Percentiles rank a stretch among this genome's conserved stretches.
Conservation (phyloP, 2,888 invertebrate species). For the Machimus atricapillus region DNA sequence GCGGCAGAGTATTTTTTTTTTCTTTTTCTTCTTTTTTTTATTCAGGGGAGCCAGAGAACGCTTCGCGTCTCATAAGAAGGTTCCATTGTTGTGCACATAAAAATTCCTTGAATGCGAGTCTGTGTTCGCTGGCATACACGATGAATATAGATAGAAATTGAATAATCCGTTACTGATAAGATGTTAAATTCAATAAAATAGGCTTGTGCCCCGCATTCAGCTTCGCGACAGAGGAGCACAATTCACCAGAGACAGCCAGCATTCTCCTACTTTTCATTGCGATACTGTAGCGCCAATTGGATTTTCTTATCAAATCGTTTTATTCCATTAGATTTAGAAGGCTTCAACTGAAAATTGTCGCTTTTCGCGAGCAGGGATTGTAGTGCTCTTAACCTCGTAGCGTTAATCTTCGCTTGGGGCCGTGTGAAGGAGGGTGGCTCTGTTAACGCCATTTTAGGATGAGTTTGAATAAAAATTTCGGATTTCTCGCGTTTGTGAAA, state of each 20-base stretch:
- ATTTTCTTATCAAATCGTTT: slow-evolving; percentile 38
- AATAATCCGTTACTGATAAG: slow-evolving; percentile 44
- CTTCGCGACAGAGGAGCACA: background rate
- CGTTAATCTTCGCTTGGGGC: background rate
- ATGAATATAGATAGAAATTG: slow-evolving; percentile 41
- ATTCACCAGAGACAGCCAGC: slow-evolving; percentile 34
- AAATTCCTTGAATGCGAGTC: slow-evolving; percentile 20
- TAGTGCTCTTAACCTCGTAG: background rate
- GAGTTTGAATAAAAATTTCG: background rate
- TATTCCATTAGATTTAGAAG: slow-evolving; percentile 36
- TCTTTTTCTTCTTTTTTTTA: background rate
- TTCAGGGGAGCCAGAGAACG: background rate
- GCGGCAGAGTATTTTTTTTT: background rate
- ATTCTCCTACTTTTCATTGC: slow-evolving; percentile 31
- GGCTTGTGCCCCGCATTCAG: slow-evolving; percentile 36
- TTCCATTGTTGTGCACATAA: slow-evolving; percentile 34
- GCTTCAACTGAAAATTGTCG: background rate
- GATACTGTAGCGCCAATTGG: slow-evolving; percentile 19
- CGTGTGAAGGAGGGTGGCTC: background rate
- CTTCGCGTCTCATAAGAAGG: slow-evolving; percentile 10
- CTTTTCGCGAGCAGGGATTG: background rate
- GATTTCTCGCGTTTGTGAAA: background rate
- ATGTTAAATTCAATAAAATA: slow-evolving; percentile 43
- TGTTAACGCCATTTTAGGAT: background rate
- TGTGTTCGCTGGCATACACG: slow-evolving; percentile 21